phyloP scores from a whole-genome alignment of 2,888 invertebrate species.

The Sclerodermus sp. region DNA sequence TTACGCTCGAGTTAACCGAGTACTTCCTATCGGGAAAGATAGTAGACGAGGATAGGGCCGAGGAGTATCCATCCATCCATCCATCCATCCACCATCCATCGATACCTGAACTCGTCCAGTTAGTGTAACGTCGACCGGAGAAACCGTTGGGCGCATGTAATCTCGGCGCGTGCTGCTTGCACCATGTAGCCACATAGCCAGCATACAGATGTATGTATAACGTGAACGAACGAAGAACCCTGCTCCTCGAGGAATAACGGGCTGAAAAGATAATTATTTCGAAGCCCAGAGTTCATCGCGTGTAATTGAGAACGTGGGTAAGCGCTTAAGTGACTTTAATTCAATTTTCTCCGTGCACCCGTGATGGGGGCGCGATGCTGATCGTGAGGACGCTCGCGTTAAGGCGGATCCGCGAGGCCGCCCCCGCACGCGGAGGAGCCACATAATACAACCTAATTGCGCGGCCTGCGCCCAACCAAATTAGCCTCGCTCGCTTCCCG shows the following conservation, averaged over 20 bases:
- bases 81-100: no score
- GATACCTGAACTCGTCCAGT: no score
- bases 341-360: slow-evolving; percentile 42
- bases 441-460: slow-evolving; percentile 31
- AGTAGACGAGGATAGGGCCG: no score
- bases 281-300: slow-evolving; percentile 48
- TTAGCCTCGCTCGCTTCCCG: background rate
- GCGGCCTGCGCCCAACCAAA: slow-evolving; percentile 25
- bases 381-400: no score
- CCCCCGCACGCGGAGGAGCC: no score
- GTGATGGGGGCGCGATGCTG: background rate
- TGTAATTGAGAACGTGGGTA: slow-evolving; percentile 55
- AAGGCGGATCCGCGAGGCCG: background rate
- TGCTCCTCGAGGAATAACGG: slow-evolving; percentile 32
- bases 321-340: slow-evolving; percentile 52
- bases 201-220: background rate
- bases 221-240: background rate
- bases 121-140: no score
- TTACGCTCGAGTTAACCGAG: slow-evolving; percentile 47
- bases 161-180: no score
- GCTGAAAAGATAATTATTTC: slow-evolving; percentile 50
- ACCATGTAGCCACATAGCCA: no score
- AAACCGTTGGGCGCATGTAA: no score
- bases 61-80: no score
- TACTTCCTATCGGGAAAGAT: slow-evolving; percentile 29